Base-by-base conservation (phyloP, 2,797 vertebrate species). In the Arnoldichthys spilopterus region DNA sequence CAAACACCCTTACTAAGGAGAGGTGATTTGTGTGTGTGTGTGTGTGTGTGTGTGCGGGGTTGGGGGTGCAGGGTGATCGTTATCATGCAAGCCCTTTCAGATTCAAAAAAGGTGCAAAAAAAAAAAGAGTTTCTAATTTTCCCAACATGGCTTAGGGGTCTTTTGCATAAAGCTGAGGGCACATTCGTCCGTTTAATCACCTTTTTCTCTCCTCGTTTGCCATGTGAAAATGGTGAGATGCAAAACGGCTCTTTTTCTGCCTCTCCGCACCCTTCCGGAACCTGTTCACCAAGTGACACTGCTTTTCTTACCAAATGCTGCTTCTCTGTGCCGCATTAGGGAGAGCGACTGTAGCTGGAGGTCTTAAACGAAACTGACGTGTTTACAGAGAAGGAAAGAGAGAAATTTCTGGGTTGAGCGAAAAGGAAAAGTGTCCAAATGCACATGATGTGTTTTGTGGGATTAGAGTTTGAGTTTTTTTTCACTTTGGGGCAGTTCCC, bases 151-250 rank as follows among this genome's bases (percentile, higher is more conserved):
- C 43, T 22, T 20, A 72, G 49, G 8, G 6, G 20, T 79, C 37
- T 66, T 85, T 86, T 84, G 82, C 85, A 85, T 88, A 77, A 67
- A 79, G 77, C 77, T 79, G 51, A 75, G 54, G 34, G 63, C 56
- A 68, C 64, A 69, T 58, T 54, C 22, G 54, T 32, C 40, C n/a
- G 16, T 58, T 45, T 47, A 22, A 43, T 26, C 45, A 18, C 51
- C 15, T 34, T 76, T 62, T 18, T 28, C 47, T 49, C 6, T 1
- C 16, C 6, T 16, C 22, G 26, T 79, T 61, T 66, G 49, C 12
- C 28, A 59, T 84, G 82, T 32, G 82, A 82, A 81, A 62, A 64
- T 22, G 3, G 22, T 13, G 7, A 72, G 74, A 85, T 83, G 83
- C 78, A 85, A 85, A 85, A 74, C 71, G 72, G 51, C 51, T 76